Percentiles rank a stretch among this genome's conserved stretches.
Evolutionary conservation across 2,888 invertebrate species (phyloP).

Genomic region (Creontiades dilutus): DNA sequence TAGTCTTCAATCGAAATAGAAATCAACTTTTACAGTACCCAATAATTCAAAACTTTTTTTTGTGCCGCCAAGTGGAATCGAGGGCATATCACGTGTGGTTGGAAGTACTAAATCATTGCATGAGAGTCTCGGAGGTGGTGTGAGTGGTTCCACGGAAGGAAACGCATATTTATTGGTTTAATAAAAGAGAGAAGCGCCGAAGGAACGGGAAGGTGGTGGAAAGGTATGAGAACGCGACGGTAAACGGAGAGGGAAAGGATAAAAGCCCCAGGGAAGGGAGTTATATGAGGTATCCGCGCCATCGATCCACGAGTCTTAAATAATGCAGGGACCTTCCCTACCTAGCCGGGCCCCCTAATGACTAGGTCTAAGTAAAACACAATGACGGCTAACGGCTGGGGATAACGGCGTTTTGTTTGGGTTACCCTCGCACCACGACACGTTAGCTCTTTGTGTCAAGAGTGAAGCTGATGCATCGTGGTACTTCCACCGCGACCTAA

Average conservation of each 20-base stretch:
- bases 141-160: background rate
- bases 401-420: constrained; percentile 37
- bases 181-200: constrained; percentile 7
- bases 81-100: background rate
- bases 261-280: constrained; percentile 33
- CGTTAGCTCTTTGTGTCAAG: too few relatives aligned
- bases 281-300: constrained; percentile 40
- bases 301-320: constrained; percentile 32
- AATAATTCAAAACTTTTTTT: constrained; percentile 1
- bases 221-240: constrained; percentile 1
- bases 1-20: too few relatives aligned
- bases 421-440: background rate
- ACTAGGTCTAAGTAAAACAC: constrained; percentile 46
- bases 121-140: constrained; percentile 2
- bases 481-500: too few relatives aligned
- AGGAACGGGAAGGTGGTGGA: background rate
- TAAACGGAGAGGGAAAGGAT: constrained; percentile 15
- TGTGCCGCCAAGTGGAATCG: background rate
- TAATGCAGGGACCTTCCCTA: constrained; percentile 35
- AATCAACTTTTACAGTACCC: too few relatives aligned
- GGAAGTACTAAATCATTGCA: constrained; percentile 17
- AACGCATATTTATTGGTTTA: constrained; percentile 49
- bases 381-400: constrained; percentile 46
- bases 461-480: too few relatives aligned
- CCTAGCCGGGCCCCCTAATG: constrained; percentile 24